Evolutionary conservation across 2,888 invertebrate genomes (phyloP).

Genomic region (Erebia palarica): DNA sequence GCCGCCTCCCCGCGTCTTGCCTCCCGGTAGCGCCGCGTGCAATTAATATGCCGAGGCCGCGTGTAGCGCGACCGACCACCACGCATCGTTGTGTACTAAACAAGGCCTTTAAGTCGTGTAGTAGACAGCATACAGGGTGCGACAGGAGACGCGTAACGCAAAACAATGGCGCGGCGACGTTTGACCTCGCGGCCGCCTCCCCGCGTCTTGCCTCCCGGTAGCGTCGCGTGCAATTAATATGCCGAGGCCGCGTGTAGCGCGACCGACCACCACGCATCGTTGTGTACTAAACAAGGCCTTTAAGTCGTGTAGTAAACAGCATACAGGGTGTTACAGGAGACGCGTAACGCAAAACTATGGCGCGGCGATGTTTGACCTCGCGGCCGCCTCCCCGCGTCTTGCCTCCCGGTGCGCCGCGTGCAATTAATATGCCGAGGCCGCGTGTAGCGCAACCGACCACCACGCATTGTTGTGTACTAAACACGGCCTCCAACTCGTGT

Average conservation of each 20-base stretch:
- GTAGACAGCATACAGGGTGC: constrained; percentile 12
- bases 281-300: constrained; percentile 15
- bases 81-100: no score
- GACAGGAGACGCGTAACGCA: constrained; percentile 57
- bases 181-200: constrained; percentile 79
- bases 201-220: constrained; percentile 76
- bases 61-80: no score
- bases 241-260: constrained; percentile 76
- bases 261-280: constrained; percentile 35
- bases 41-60: no score
- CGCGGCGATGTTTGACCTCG: constrained; percentile 81
- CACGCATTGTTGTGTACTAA: constrained; percentile 8
- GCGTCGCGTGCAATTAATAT: constrained; percentile 83
- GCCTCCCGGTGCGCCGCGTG: constrained; percentile 80
- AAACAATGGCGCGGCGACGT: constrained; percentile 80
- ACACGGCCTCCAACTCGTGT: constrained; percentile 2
- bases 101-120: constrained; percentile 5
- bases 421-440: constrained; percentile 83
- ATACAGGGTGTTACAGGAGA: constrained; percentile 16
- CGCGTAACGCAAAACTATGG: constrained; percentile 78
- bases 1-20: no score
- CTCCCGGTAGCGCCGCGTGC: no score
- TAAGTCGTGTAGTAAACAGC: not conserved
- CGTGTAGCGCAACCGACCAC: constrained; percentile 52
- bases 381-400: constrained; percentile 74